Evolutionary conservation across 1,140 invertebrate species (phyloP).

Genomic region (Colletes latitarsis): DNA sequence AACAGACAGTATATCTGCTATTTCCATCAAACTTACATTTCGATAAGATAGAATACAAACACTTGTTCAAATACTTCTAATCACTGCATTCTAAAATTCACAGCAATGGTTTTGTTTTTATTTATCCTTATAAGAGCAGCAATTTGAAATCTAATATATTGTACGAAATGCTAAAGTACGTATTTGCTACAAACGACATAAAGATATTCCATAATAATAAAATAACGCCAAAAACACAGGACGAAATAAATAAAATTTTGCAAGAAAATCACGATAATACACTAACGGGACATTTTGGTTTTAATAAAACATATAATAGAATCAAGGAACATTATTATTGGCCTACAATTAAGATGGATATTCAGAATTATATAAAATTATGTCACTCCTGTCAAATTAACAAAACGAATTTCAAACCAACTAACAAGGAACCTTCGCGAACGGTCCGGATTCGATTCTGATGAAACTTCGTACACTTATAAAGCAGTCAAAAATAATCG

Average conservation of each 20-base stretch:
- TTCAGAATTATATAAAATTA: not conserved
- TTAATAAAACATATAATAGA: too few relatives aligned
- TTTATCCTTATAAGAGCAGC: not conserved
- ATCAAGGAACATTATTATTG: too few relatives aligned
- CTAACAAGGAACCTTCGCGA: too few relatives aligned
- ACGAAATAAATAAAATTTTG: not conserved
- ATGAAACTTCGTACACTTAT: too few relatives aligned
- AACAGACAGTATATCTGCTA: too few relatives aligned
- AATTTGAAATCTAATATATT: not conserved
- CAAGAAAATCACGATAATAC: not conserved
- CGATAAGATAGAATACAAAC: not conserved
- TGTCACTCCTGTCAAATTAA: not conserved
- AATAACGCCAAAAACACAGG: not conserved
- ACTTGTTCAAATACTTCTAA: not conserved
- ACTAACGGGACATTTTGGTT: too few relatives aligned
- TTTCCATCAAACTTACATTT: not conserved
- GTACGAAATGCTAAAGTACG: not conserved
- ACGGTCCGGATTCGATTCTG: too few relatives aligned
- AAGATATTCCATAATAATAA: not conserved
- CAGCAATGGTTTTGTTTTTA: not conserved
- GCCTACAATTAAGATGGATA: not conserved
- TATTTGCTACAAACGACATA: not conserved
- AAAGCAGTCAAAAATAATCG: too few relatives aligned
- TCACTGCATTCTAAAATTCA: not conserved
- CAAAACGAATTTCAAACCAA: not conserved